phyloP scores from a whole-genome alignment of 2,888 invertebrate genomes.

The Netelia virgata region DNA sequence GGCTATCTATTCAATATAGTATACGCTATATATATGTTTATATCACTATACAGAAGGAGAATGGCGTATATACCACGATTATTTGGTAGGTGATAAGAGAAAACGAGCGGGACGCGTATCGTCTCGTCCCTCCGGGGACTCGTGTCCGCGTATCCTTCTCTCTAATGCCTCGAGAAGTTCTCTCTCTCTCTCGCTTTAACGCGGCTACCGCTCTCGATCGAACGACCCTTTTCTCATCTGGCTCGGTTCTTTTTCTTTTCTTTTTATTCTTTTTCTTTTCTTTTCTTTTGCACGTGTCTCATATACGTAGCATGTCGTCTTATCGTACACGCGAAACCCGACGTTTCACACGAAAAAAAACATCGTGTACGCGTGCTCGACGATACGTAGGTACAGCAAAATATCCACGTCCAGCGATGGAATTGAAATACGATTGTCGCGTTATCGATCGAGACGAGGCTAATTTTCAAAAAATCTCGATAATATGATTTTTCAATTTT shows the following conservation, averaged over 20 bases:
- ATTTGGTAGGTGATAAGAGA: slow-evolving; percentile 83
- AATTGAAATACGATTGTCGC: no score
- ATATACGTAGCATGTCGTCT: slow-evolving; percentile 28
- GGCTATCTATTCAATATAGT: slow-evolving; percentile 83
- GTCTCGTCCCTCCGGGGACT: slow-evolving; percentile 77
- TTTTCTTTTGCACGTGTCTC: slow-evolving; percentile 49
- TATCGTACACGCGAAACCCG: slow-evolving; percentile 64
- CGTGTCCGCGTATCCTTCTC: slow-evolving; percentile 71
- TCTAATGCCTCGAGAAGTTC: slow-evolving; percentile 38
- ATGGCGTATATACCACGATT: slow-evolving; percentile 78
- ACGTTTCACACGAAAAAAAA: slow-evolving; percentile 78
- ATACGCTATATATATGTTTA: background rate
- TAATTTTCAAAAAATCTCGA: no score
- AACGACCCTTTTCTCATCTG: slow-evolving; percentile 65
- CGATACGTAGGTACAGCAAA: background rate
- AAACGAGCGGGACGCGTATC: slow-evolving; percentile 74
- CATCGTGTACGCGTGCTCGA: slow-evolving; percentile 76
- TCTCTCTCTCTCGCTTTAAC: slow-evolving; percentile 40
- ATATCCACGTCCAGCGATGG: background rate
- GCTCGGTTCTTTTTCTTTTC: slow-evolving; percentile 13
- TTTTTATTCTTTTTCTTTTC: slow-evolving; percentile 43
- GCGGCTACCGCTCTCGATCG: slow-evolving; percentile 59
- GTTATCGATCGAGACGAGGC: no score
- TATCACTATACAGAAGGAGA: slow-evolving; percentile 31
- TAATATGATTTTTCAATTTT: no score